Conservation (phyloP, 2,113 vertebrate genomes). For the Cyanocitta stelleri region DNA sequence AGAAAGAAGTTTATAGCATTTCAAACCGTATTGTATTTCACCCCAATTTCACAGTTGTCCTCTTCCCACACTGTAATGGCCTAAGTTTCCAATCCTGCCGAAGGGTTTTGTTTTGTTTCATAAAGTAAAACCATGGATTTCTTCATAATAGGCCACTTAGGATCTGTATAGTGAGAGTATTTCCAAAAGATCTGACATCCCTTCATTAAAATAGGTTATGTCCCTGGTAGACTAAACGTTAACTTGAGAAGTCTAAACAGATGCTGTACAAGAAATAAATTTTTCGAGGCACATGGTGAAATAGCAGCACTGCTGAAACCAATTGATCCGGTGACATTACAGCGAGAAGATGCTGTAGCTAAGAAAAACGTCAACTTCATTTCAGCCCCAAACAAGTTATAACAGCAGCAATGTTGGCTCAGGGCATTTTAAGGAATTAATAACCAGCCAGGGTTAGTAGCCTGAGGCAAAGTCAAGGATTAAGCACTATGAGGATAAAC, state of each 20-base stretch:
- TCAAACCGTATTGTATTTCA: not conserved
- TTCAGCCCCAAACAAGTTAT: conserved; percentile 45
- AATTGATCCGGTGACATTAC: conserved; percentile 30
- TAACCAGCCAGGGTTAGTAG: conserved; percentile 59
- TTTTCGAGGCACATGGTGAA: not conserved
- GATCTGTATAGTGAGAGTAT: not conserved
- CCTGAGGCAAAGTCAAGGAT: conserved; percentile 55
- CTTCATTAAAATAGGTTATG: conserved; percentile 23
- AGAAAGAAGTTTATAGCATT: not conserved
- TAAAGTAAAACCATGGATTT: not conserved
- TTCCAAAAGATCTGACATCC: conserved; percentile 23
- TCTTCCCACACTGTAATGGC: not conserved
- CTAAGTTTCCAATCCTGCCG: not conserved
- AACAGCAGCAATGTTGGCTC: conserved; percentile 41
- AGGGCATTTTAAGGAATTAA: conserved; percentile 57
- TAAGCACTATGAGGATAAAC: conserved; percentile 55
- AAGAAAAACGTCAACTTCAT: conserved; percentile 42
- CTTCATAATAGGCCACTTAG: not conserved
- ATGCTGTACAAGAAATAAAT: not conserved
- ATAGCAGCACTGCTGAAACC: not conserved
- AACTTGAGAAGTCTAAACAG: conserved; percentile 28
- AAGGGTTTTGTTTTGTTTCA: not conserved
- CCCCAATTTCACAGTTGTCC: not conserved
- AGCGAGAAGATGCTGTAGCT: not conserved
- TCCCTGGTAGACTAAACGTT: conserved; percentile 28